Conservation (phyloP, 2,888 invertebrate species). For the Andrena fulva region DNA sequence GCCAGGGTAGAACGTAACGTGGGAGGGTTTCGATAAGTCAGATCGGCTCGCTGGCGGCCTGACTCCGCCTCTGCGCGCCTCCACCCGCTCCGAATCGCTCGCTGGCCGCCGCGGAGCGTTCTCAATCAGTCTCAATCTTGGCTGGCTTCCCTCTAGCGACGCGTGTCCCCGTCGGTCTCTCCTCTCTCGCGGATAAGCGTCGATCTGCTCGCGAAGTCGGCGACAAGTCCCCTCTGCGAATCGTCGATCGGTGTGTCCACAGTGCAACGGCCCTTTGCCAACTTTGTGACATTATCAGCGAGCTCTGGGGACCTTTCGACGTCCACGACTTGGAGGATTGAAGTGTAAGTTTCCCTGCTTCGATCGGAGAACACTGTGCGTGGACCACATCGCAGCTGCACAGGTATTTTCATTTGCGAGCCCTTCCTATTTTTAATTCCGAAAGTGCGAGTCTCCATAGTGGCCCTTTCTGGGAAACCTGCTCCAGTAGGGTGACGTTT, state of each 20-base stretch:
- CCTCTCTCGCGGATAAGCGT: conserved; percentile 12
- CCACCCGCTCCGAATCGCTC: conserved; percentile 42
- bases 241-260: not conserved
- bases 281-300: not conserved
- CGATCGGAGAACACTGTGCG: too few species aligned
- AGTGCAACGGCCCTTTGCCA: not conserved
- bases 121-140: conserved; percentile 74
- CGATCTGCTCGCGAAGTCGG: not conserved
- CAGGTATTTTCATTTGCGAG: too few species aligned
- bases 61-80: conserved; percentile 68
- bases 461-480: too few species aligned
- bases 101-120: conserved; percentile 35
- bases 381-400: too few species aligned
- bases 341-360: too few species aligned
- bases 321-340: too few species aligned
- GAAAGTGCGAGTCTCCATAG: too few species aligned
- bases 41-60: conserved; percentile 23
- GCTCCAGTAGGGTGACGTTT: too few species aligned
- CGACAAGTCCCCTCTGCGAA: not conserved
- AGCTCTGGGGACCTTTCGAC: too few species aligned
- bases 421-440: too few species aligned
- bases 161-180: conserved; percentile 43
- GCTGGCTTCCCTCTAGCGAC: conserved; percentile 73
- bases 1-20: conserved; percentile 23
- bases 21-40: conserved; percentile 63